phyloP scores from a whole-genome alignment of 2,113 vertebrate genomes.

The Grantiella picta region DNA sequence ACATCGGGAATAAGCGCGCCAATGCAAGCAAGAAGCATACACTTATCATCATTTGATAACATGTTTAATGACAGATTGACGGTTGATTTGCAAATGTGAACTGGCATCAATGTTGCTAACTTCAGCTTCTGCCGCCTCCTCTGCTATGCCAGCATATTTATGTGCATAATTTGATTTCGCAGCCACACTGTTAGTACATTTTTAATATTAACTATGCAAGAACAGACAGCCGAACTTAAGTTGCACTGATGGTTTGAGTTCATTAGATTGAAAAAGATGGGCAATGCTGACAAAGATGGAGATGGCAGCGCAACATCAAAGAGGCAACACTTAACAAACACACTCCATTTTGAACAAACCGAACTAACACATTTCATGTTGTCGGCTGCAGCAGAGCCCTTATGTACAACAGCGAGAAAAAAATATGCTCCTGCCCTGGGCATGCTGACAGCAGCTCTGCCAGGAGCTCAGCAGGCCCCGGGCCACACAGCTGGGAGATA shows the following conservation, averaged over 20 bases:
- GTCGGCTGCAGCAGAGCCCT: slow-evolving; percentile 42
- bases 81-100: slow-evolving; percentile 92
- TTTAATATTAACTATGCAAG: slow-evolving; percentile 88
- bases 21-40: slow-evolving; percentile 86
- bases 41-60: slow-evolving; percentile 97
- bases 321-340: slow-evolving; percentile 61
- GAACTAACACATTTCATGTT: slow-evolving; percentile 29
- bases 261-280: slow-evolving; percentile 87
- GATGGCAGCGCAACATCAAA: slow-evolving; percentile 66
- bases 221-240: slow-evolving; percentile 83
- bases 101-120: slow-evolving; percentile 87
- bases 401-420: slow-evolving; percentile 8
- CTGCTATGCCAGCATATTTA: slow-evolving; percentile 88
- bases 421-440: slow-evolving; percentile 27
- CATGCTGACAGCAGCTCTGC: slow-evolving; percentile 27
- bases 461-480: not conserved
- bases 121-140: slow-evolving; percentile 84
- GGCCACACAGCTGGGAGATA: not conserved
- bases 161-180: slow-evolving; percentile 93
- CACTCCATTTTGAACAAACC: slow-evolving; percentile 42
- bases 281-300: slow-evolving; percentile 73
- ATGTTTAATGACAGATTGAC: slow-evolving; percentile 99
- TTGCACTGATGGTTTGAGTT: slow-evolving; percentile 82
- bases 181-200: slow-evolving; percentile 87
- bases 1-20: slow-evolving; percentile 82